Conservation (phyloP, 2,888 invertebrate species). For the Drosophila meridiana region DNA sequence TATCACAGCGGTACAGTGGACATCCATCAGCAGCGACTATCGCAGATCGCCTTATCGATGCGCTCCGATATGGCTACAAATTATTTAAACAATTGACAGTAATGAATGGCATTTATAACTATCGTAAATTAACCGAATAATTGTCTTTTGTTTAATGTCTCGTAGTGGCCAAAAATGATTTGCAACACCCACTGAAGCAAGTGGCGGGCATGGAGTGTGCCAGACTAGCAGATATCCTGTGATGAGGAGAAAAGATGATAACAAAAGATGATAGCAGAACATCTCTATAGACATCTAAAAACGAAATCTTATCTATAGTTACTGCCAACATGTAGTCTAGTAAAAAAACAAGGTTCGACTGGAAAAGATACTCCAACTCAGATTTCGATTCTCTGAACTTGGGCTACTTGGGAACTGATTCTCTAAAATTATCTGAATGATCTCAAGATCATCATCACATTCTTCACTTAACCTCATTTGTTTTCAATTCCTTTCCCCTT, state of each 20-base stretch:
- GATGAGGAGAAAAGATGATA: too few relatives aligned
- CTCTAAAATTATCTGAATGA: too few relatives aligned
- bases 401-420: too few relatives aligned
- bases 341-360: not conserved
- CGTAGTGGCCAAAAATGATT: slow-evolving; percentile 44
- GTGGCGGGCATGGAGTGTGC: not conserved
- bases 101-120: slow-evolving; percentile 59
- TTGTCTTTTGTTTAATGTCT: slow-evolving; percentile 50
- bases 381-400: not conserved
- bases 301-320: not conserved
- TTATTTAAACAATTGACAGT: slow-evolving; percentile 68
- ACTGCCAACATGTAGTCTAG: not conserved
- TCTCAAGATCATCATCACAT: not conserved
- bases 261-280: too few relatives aligned
- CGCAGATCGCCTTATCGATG: slow-evolving; percentile 49
- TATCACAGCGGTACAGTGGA: slow-evolving; percentile 38
- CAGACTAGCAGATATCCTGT: not conserved
- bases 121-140: slow-evolving; percentile 62
- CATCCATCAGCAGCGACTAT: slow-evolving; percentile 53
- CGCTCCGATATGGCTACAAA: slow-evolving; percentile 28
- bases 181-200: not conserved
- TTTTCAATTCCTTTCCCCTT: not conserved
- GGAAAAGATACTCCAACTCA: not conserved
- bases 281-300: not conserved
- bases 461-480: not conserved